Evolutionary conservation across 2,113 vertebrate genomes (phyloP).

Genomic region (Connochaetes taurinus): DNA sequence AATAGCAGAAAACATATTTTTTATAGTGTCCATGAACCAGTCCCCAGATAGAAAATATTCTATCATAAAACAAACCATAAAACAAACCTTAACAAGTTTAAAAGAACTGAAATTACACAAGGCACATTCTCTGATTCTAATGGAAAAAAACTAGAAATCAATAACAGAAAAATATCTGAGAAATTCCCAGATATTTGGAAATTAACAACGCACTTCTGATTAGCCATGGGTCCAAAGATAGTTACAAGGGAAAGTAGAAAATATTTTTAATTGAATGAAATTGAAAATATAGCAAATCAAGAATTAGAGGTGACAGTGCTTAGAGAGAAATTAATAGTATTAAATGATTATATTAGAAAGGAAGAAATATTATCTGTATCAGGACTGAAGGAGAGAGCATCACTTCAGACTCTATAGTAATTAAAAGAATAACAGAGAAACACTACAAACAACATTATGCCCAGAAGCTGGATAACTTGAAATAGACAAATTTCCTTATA

Average conservation of each 20-base stretch:
- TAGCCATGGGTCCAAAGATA: not conserved
- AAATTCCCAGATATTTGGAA: not conserved
- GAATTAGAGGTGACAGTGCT: not conserved
- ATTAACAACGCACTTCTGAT: not conserved
- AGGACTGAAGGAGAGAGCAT: not conserved
- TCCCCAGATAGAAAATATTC: not conserved
- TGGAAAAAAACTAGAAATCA: not conserved
- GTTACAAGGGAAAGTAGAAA: not conserved
- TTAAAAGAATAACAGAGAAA: not conserved
- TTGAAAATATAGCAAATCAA: not conserved
- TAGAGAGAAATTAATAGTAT: not conserved
- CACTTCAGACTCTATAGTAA: not conserved
- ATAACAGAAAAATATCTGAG: not conserved
- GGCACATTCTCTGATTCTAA: not conserved
- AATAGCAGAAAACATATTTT: not conserved
- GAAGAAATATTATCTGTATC: not conserved
- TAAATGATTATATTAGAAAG: not conserved
- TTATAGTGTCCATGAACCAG: not conserved
- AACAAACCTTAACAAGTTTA: not conserved
- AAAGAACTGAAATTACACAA: not conserved
- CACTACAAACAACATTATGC: not conserved
- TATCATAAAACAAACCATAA: not conserved
- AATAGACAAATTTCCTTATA: not conserved
- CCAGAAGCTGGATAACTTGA: not conserved
- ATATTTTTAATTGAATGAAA: not conserved